These are phyloP conservation scores for Aradophagus sp. DNA, from an alignment of 1,140 invertebrate genomes.

Conservation along the genomic window DNA sequence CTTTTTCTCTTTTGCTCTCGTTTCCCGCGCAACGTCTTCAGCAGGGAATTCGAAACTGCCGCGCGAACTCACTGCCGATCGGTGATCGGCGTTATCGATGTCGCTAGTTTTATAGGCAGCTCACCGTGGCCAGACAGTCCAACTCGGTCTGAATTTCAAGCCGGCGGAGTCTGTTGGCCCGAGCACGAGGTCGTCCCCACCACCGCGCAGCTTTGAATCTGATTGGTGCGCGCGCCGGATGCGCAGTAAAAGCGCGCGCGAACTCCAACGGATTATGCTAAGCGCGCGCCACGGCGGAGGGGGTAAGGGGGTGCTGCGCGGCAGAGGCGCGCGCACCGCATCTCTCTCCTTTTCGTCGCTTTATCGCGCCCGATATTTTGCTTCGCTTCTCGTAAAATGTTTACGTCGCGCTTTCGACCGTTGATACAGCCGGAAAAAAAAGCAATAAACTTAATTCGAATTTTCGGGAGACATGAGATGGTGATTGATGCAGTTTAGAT, in stretches of 20 bases:
- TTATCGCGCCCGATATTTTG: conserved; percentile 23
- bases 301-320: background rate
- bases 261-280: conserved; percentile 55
- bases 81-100: conserved; percentile 6
- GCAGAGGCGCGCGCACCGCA: background rate
- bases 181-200: conserved; percentile 58
- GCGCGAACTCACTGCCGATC: no score
- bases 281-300: conserved; percentile 9
- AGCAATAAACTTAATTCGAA: no score
- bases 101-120: background rate
- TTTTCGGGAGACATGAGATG: no score
- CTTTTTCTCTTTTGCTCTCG: background rate
- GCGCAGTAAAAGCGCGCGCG: conserved; percentile 67
- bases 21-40: conserved; percentile 17
- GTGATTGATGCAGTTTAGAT: no score
- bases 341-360: conserved; percentile 5
- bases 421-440: background rate
- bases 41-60: background rate
- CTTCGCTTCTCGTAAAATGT: conserved; percentile 28
- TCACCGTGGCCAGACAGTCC: conserved; percentile 53
- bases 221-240: conserved; percentile 70
- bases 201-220: conserved; percentile 64
- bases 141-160: conserved; percentile 59
- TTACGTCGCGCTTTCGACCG: background rate
- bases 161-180: conserved; percentile 10